phyloP scores from a whole-genome alignment of 2,113 vertebrate genomes.

The Ranitomeya variabilis region DNA sequence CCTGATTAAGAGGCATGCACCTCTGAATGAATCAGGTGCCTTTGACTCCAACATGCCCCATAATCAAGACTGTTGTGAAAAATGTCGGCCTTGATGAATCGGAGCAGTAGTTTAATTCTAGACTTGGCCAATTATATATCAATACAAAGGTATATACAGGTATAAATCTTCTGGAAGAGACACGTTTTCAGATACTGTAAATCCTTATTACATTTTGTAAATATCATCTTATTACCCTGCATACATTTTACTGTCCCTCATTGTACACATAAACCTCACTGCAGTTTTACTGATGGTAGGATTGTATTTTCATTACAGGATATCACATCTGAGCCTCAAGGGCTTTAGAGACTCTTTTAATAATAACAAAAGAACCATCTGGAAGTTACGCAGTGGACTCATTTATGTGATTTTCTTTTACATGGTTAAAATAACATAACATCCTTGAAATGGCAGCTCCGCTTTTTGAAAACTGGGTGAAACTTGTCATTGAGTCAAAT shows the following conservation, averaged over 20 bases:
- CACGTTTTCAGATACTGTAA: constrained; percentile 12
- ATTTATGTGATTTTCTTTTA: constrained; percentile 47
- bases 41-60: too few relatives aligned
- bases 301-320: constrained; percentile 52
- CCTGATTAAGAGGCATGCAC: too few relatives aligned
- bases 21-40: too few relatives aligned
- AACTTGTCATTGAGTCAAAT: constrained; percentile 29
- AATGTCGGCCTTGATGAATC: too few relatives aligned
- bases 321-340: constrained; percentile 36
- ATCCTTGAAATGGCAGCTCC: constrained; percentile 23
- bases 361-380: constrained; percentile 47
- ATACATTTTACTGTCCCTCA: constrained; percentile 15
- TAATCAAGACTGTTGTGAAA: too few relatives aligned
- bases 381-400: constrained; percentile 21
- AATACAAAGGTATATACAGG: neutral
- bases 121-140: too few relatives aligned
- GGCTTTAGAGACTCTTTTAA: constrained; percentile 44
- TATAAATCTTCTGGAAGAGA: neutral
- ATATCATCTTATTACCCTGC: constrained; percentile 35
- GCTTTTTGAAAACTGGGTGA: neutral
- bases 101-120: too few relatives aligned
- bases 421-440: constrained; percentile 49
- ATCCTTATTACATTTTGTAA: constrained; percentile 39
- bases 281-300: constrained; percentile 31
- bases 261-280: neutral